These are phyloP conservation scores for Bombus terrestris DNA, from an alignment of 1,140 invertebrate species.

Conservation along the genomic window DNA sequence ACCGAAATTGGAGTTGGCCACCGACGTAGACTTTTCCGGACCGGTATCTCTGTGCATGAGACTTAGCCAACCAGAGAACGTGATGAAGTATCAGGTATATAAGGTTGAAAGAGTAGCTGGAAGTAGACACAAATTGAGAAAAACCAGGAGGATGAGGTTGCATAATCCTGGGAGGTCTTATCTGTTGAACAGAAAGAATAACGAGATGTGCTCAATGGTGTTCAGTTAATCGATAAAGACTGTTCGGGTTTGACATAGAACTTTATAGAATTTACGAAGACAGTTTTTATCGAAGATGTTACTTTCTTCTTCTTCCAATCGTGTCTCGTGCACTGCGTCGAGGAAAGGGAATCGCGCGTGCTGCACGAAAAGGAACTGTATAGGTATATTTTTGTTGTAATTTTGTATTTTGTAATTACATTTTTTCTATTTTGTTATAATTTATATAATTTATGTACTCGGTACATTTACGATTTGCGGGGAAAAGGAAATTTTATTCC, in stretches of 20 bases:
- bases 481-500: background rate
- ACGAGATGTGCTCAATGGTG: slow-evolving; percentile 87
- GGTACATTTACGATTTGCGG: too few relatives aligned
- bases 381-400: too few relatives aligned
- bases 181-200: slow-evolving; percentile 90
- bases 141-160: slow-evolving; percentile 74
- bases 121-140: slow-evolving; percentile 86
- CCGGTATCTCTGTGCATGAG: slow-evolving; percentile 91
- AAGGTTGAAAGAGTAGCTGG: slow-evolving; percentile 88
- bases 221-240: slow-evolving; percentile 71
- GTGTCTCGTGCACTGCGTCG: background rate
- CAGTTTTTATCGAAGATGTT: background rate
- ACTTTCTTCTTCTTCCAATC: background rate
- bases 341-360: background rate
- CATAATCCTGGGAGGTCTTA: slow-evolving; percentile 88
- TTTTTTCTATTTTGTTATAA: slow-evolving; percentile 36
- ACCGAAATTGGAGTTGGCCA: slow-evolving; percentile 88
- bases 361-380: background rate
- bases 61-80: slow-evolving; percentile 88
- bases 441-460: background rate
- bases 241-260: background rate
- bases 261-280: slow-evolving; percentile 4
- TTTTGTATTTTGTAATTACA: too few relatives aligned
- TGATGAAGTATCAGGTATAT: slow-evolving; percentile 86
- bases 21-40: slow-evolving; percentile 91